These are phyloP conservation scores for Atlantisia rogersi DNA, from an alignment of 2,113 vertebrate species.

Conservation along the genomic window DNA sequence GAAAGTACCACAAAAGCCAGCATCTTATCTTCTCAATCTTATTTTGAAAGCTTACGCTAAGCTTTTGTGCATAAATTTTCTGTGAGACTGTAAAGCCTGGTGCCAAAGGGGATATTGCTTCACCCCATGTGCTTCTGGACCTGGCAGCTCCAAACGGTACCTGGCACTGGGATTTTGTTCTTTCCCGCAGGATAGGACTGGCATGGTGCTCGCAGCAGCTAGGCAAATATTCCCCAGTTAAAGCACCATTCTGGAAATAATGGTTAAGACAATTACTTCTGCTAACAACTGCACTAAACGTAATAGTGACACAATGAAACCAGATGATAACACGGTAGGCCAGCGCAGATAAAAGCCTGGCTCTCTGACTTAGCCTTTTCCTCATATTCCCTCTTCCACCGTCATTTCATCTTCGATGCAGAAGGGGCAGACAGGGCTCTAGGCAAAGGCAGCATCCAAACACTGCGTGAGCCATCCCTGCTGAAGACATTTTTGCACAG, in stretches of 20 bases:
- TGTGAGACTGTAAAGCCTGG: neutral
- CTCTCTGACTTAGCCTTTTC: neutral
- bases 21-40: neutral
- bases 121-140: neutral
- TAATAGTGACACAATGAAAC: neutral
- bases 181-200: constrained; percentile 35
- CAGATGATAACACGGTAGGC: neutral
- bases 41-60: neutral
- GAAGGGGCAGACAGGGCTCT: neutral
- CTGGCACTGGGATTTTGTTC: constrained; percentile 52
- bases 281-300: neutral
- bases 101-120: neutral
- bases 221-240: constrained; percentile 9
- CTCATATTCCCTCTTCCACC: neutral
- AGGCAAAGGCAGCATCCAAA: constrained; percentile 2
- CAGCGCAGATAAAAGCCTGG: neutral
- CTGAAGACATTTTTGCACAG: neutral
- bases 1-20: neutral
- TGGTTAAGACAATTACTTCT: neutral
- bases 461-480: neutral
- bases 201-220: constrained; percentile 24
- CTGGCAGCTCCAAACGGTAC: constrained; percentile 17
- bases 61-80: neutral
- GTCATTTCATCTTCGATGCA: neutral
- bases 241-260: neutral